Base-by-base conservation (phyloP, 92 coral and sea anemone species). In the Chrysogorgia sp. region DNA sequence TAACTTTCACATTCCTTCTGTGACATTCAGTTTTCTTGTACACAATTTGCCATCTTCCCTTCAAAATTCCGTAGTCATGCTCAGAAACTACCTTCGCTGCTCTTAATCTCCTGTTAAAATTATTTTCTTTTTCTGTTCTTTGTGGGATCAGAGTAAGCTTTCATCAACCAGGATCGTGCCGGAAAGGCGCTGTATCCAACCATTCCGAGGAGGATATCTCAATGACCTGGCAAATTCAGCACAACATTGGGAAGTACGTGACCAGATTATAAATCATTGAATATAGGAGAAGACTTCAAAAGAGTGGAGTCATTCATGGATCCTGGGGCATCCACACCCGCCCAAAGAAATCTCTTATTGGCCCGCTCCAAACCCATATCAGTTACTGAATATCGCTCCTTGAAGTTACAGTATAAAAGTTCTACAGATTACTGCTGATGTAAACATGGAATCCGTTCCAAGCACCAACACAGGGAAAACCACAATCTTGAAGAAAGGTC, bases 11-110 rank as follows among this genome's bases (percentile, higher is more conserved):
- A 70, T 87, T 85, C 56, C 69, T 75, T 26, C 66, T 75, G 47
- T 76, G 59, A 55, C 92, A 80, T 79, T 88, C 86, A 14, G 89
- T 88, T 81, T 88, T 88, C 85, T 75, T 74, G 82, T 82, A 82
- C 22, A 82, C 23, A 48, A 75, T 75, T 41, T 65, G 26, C 86
- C 86, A 61, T 21, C 82, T 22, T 37, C 86, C 86, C 34, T 82
- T 82, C 28, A 82, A 34, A 82, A 82, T 82, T 14, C 86, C 86
- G 63, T 82, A 82, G 0, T 82, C 82, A 82, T 82, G 86, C 49
- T 79, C 83, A 43, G 83, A 79, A 10, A 79, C 83, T 22, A 79
- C 83, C 28, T 76, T 79, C 15, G 83, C 87, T 2, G 67, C 43
- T 12, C 83, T 79, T 52, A 79, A 50, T 49, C 67, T 56, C 43